These are phyloP conservation scores for Nothura maculosa DNA, from an alignment of 2,797 vertebrate genomes.

Conservation along the genomic window DNA sequence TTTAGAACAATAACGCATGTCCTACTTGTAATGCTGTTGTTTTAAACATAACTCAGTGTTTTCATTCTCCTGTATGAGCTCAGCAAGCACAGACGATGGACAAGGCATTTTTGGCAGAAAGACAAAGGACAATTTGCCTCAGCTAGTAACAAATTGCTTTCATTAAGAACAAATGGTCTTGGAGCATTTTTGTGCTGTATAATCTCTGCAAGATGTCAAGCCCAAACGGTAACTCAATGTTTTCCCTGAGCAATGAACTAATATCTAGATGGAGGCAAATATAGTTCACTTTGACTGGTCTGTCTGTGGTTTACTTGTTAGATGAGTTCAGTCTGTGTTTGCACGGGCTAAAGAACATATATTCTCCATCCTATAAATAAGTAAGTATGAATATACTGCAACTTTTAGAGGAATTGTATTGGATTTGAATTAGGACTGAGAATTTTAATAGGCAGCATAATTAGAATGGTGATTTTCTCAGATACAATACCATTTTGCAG, in stretches of 20 bases:
- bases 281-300: neutral
- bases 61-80: slow-evolving; percentile 54
- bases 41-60: slow-evolving; percentile 49
- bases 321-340: neutral
- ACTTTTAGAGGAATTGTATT: neutral
- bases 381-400: neutral
- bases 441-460: neutral
- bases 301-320: neutral
- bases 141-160: slow-evolving; percentile 76
- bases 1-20: slow-evolving; percentile 51
- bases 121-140: slow-evolving; percentile 73
- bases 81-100: slow-evolving; percentile 31
- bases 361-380: neutral
- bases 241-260: slow-evolving; percentile 35
- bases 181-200: slow-evolving; percentile 60
- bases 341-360: neutral
- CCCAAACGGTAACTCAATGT: neutral
- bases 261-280: neutral
- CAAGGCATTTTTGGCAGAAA: slow-evolving; percentile 62
- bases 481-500: neutral
- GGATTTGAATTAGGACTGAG: neutral
- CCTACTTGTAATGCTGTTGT: slow-evolving; percentile 54
- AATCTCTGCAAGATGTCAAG: slow-evolving; percentile 11
- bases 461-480: neutral
- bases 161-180: slow-evolving; percentile 77